Evolutionary conservation across 2,113 vertebrate genomes (phyloP).

Genomic region (Poeciliopsis turrubarensis): DNA sequence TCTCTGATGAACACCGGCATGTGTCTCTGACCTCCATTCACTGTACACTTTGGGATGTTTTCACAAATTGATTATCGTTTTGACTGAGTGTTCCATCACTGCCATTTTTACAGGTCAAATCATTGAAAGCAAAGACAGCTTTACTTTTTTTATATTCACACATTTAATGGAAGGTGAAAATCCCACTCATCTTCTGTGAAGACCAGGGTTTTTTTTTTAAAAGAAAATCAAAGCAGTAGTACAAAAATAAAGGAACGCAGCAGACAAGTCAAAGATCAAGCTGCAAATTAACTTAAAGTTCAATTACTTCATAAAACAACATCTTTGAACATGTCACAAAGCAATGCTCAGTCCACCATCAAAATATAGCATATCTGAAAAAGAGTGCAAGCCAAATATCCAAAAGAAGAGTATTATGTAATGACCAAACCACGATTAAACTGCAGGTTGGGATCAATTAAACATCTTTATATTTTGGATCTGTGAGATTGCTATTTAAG

Average conservation of each 20-base stretch:
- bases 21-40: slow-evolving; percentile 32
- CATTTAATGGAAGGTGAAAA: not conserved
- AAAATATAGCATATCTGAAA: not conserved
- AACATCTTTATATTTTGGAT: not conserved
- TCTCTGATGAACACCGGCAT: not conserved
- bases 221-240: too few relatives aligned
- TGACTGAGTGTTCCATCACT: slow-evolving; percentile 11
- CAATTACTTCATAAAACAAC: not conserved
- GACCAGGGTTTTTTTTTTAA: too few relatives aligned
- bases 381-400: not conserved
- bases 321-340: not conserved
- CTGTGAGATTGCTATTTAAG: not conserved
- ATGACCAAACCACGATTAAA: not conserved
- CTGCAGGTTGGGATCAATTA: not conserved
- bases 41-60: slow-evolving; percentile 14
- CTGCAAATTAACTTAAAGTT: not conserved
- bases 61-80: slow-evolving; percentile 34
- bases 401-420: not conserved
- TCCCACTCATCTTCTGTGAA: too few relatives aligned
- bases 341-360: not conserved
- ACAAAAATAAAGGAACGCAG: too few relatives aligned
- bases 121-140: slow-evolving; percentile 24
- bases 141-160: slow-evolving; percentile 16
- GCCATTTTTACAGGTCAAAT: slow-evolving; percentile 48
- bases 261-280: not conserved